These are phyloP conservation scores for Catotricha subobsoleta DNA, from an alignment of 2,888 invertebrate genomes.

Conservation along the genomic window DNA sequence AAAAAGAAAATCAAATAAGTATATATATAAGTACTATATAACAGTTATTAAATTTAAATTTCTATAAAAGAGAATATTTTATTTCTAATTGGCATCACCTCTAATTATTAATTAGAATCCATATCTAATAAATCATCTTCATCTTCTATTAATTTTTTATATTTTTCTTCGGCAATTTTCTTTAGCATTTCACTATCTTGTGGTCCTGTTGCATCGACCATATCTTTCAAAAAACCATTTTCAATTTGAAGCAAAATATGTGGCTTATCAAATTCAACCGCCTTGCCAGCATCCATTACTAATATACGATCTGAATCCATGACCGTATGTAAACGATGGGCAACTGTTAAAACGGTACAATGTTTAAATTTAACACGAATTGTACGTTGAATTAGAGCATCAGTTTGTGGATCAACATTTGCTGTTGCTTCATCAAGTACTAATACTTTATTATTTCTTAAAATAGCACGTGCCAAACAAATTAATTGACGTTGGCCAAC, in stretches of 20 bases:
- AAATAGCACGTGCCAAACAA: conserved; percentile 64
- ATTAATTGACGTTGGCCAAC: conserved; percentile 63
- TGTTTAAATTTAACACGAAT: conserved; percentile 60
- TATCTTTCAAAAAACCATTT: conserved; percentile 42
- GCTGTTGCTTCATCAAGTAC: conserved; percentile 50
- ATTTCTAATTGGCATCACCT: no score
- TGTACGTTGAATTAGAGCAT: conserved; percentile 66
- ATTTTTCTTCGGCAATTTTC: conserved; percentile 1
- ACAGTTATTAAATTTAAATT: no score
- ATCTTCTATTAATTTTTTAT: background rate
- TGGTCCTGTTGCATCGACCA: conserved; percentile 52
- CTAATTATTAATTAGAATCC: no score
- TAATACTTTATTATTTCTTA: conserved; percentile 56
- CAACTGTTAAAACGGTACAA: conserved; percentile 80
- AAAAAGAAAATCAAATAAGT: background rate
- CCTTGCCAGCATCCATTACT: conserved; percentile 66
- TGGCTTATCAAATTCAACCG: conserved; percentile 57
- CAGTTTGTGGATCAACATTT: conserved; percentile 43
- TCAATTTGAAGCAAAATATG: conserved; percentile 41
- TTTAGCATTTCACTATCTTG: conserved; percentile 14
- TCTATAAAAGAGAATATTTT: no score
- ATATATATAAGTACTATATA: no score
- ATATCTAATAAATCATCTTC: no score
- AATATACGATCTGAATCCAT: conserved; percentile 82
- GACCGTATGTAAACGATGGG: conserved; percentile 79